Conservation (phyloP, 2,888 invertebrate species). For the Euclidia mi region DNA sequence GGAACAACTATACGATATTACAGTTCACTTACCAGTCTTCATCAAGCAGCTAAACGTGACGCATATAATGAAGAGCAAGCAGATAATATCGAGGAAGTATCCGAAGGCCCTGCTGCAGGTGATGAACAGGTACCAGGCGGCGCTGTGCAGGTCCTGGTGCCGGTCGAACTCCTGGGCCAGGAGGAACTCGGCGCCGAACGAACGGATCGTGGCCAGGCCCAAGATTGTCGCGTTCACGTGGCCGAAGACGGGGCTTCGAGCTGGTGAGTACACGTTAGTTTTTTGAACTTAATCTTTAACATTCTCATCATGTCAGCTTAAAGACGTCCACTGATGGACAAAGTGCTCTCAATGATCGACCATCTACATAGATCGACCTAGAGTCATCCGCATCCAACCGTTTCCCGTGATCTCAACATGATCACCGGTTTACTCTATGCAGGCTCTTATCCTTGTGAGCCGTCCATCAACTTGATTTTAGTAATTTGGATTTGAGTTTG, state of each 20-base stretch:
- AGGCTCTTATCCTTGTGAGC: too few species aligned
- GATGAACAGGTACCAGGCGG: conserved; percentile 92
- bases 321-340: too few species aligned
- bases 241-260: conserved; percentile 95
- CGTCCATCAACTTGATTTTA: too few species aligned
- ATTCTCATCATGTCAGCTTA: too few species aligned
- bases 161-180: conserved; percentile 90
- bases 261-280: conserved; percentile 76
- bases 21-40: conserved; percentile 74
- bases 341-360: too few species aligned
- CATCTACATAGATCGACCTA: too few species aligned
- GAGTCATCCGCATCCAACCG: too few species aligned
- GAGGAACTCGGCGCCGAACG: conserved; percentile 92
- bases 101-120: conserved; percentile 92
- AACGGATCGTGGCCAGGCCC: conserved; percentile 95
- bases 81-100: conserved; percentile 91
- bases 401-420: too few species aligned
- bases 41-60: conserved; percentile 91
- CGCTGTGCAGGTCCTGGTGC: conserved; percentile 91
- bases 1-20: too few species aligned
- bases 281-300: not conserved
- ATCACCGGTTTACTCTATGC: too few species aligned
- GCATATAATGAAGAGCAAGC: conserved; percentile 91
- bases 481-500: too few species aligned
- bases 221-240: conserved; percentile 95